These are phyloP conservation scores for Philopotamus ludificatus DNA, from an alignment of 1,140 invertebrate species.

Conservation along the genomic window DNA sequence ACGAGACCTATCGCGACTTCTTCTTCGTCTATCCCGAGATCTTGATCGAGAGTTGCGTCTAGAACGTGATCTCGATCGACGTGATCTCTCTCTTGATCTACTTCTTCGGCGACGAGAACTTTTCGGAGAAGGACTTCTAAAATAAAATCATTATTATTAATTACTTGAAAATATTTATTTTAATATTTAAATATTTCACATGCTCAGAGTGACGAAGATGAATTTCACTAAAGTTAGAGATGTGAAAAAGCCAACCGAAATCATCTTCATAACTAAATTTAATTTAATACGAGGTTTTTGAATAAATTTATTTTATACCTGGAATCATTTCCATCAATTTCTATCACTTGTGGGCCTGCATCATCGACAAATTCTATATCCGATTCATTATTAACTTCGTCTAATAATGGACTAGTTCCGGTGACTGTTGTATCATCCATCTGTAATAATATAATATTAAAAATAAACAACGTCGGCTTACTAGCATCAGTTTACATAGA, in stretches of 20 bases:
- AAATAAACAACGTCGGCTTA: no score
- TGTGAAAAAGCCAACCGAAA: no score
- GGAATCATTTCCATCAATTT: constrained; percentile 41
- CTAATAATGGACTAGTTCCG: constrained; percentile 38
- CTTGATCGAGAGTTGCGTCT: constrained; percentile 56
- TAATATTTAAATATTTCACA: no score
- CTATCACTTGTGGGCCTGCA: constrained; percentile 42
- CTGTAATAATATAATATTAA: constrained; percentile 11
- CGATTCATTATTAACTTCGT: constrained; percentile 45
- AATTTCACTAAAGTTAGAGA: no score
- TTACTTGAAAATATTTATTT: no score
- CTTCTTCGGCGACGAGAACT: constrained; percentile 54
- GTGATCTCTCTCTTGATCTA: constrained; percentile 54
- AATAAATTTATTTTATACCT: constrained; percentile 27
- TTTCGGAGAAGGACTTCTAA: constrained; percentile 59
- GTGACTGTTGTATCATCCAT: constrained; percentile 37
- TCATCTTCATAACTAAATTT: no score
- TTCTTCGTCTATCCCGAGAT: constrained; percentile 44
- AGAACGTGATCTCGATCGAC: constrained; percentile 49
- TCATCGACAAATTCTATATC: constrained; percentile 57
- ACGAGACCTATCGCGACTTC: constrained; percentile 47
- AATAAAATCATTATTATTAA: constrained; percentile 38
- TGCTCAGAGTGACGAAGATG: no score
- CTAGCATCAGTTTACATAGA: no score
- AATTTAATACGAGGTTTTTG: no score